A percentile compares a stretch with the other conserved stretches of the same genome.
Conservation (phyloP, 2,888 invertebrate species). For the Troglohyphantes excavatus region DNA sequence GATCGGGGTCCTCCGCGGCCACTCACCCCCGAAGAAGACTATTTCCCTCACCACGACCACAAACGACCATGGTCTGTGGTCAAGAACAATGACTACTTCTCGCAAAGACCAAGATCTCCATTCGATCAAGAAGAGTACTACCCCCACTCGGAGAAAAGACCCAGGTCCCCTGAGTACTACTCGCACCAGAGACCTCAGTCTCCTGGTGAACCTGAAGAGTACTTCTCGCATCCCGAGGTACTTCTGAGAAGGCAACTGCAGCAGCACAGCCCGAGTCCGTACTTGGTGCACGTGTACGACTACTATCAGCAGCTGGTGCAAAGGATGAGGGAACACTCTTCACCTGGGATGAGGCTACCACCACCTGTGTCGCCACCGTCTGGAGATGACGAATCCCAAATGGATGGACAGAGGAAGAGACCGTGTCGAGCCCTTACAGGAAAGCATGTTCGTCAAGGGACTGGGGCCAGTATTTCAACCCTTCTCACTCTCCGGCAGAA, state of each 20-base stretch:
- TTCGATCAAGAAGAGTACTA: background rate
- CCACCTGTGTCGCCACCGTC: slow-evolving; percentile 51
- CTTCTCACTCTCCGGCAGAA: slow-evolving; percentile 83
- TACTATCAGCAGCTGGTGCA: slow-evolving; percentile 78
- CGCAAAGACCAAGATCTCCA: slow-evolving; percentile 3
- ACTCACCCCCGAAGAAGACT: background rate
- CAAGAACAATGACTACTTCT: background rate
- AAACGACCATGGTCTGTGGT: background rate
- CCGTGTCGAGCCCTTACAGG: slow-evolving; percentile 84
- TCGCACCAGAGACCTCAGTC: slow-evolving; percentile 4
- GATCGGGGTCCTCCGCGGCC: slow-evolving; percentile 42
- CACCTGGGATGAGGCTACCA: slow-evolving; percentile 36
- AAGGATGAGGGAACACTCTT: slow-evolving; percentile 61
- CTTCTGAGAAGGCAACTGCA: slow-evolving; percentile 56
- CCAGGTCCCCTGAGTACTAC: background rate
- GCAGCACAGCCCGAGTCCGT: slow-evolving; percentile 49
- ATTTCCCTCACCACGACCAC: background rate
- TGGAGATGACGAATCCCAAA: slow-evolving; percentile 41
- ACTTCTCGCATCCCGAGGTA: slow-evolving; percentile 65
- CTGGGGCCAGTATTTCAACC: slow-evolving; percentile 83
- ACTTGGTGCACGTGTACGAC: slow-evolving; percentile 70
- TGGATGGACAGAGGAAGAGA: slow-evolving; percentile 80
- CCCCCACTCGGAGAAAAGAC: background rate
- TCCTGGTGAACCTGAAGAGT: slow-evolving; percentile 60
- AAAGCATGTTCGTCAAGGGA: slow-evolving; percentile 83